Evolutionary conservation across 2,113 vertebrate species (phyloP).

Genomic region (Percina caprodes): DNA sequence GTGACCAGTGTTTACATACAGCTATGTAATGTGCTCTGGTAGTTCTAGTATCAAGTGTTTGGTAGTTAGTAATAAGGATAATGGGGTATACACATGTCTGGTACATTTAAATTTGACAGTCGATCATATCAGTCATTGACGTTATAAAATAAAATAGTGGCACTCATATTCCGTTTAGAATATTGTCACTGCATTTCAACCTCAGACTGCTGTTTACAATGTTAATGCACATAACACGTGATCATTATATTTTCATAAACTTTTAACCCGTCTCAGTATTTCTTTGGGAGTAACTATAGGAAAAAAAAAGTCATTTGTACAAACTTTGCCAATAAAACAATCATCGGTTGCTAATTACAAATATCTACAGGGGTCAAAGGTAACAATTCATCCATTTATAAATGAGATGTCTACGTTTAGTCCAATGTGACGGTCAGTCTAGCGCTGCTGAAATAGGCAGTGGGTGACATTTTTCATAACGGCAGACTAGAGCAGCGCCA

Average conservation of each 20-base stretch:
- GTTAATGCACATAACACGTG: slow-evolving; percentile 25
- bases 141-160: slow-evolving; percentile 28
- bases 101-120: slow-evolving; percentile 25
- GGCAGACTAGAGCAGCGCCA: slow-evolving; percentile 80
- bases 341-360: slow-evolving; percentile 61
- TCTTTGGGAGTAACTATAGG: slow-evolving; percentile 71
- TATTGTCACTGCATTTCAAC: slow-evolving; percentile 14
- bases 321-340: slow-evolving; percentile 71
- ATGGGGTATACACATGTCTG: slow-evolving; percentile 9
- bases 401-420: slow-evolving; percentile 9
- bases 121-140: not conserved
- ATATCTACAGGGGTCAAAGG: slow-evolving; percentile 70
- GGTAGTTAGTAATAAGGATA: slow-evolving; percentile 11
- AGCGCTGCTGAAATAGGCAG: slow-evolving; percentile 8
- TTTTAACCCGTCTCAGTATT: slow-evolving; percentile 69
- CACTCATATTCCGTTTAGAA: slow-evolving; percentile 18
- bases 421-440: slow-evolving; percentile 20
- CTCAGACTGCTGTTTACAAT: slow-evolving; percentile 36
- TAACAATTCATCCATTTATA: slow-evolving; percentile 50
- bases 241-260: slow-evolving; percentile 43
- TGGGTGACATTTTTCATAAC: slow-evolving; percentile 34
- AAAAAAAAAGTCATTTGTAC: slow-evolving; percentile 53
- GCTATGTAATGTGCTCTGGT: slow-evolving; percentile 12
- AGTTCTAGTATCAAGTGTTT: slow-evolving; percentile 22
- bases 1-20: slow-evolving; percentile 39